These are phyloP conservation scores for Sinocyclocheilus maitianheensis DNA, from an alignment of 2,113 vertebrate species.

Conservation along the genomic window DNA sequence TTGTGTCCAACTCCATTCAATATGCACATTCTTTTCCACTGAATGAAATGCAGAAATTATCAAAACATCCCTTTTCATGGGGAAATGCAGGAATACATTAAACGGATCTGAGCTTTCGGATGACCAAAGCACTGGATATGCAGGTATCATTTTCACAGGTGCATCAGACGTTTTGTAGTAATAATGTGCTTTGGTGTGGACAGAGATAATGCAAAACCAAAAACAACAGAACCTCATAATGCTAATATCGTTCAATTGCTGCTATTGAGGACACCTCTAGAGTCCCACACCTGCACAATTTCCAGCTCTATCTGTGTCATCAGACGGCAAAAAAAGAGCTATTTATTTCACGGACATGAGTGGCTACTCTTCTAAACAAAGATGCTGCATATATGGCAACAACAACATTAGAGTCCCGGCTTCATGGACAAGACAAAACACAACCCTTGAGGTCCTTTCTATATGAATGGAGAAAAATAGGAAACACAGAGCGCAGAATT, in stretches of 20 bases:
- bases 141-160: conserved; percentile 35
- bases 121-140: conserved; percentile 20
- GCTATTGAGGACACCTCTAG: conserved; percentile 31
- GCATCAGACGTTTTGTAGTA: conserved; percentile 30
- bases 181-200: conserved; percentile 29
- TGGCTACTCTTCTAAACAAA: conserved; percentile 44
- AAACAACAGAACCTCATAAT: conserved; percentile 42
- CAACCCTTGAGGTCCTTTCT: conserved; percentile 39
- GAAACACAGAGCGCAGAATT: conserved; percentile 40
- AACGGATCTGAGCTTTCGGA: conserved; percentile 24
- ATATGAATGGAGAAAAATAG: conserved; percentile 40
- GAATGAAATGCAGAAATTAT: conserved; percentile 14
- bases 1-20: not conserved
- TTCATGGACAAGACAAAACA: conserved; percentile 42
- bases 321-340: conserved; percentile 16
- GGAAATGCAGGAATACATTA: conserved; percentile 27
- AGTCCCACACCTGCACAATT: conserved; percentile 55
- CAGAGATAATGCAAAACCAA: conserved; percentile 34
- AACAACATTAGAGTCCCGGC: conserved; percentile 45
- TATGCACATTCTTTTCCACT: conserved; percentile 7
- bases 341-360: conserved; percentile 31
- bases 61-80: conserved; percentile 14
- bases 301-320: conserved; percentile 16
- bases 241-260: conserved; percentile 35
- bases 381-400: conserved; percentile 27